Evolutionary conservation across 2,888 invertebrate genomes (phyloP).

Genomic region (Phoenoteleia sp.): DNA sequence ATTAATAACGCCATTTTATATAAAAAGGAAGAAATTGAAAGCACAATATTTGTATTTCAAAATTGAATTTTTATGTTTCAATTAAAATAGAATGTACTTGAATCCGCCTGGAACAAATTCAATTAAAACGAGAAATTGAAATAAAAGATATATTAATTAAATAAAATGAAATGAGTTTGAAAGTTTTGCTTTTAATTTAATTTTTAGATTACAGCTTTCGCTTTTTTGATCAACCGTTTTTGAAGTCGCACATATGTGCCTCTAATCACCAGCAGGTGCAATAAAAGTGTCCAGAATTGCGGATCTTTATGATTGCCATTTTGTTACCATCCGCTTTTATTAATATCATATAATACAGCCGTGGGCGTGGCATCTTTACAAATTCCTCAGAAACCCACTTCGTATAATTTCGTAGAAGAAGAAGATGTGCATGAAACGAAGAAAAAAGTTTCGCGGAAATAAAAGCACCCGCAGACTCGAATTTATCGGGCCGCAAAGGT

Average conservation of each 20-base stretch:
- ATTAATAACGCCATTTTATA: too few relatives aligned
- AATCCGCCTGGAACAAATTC: too few relatives aligned
- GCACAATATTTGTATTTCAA: too few relatives aligned
- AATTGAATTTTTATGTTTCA: too few relatives aligned
- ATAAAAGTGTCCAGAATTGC: slow-evolving; percentile 25
- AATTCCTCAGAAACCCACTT: slow-evolving; percentile 16
- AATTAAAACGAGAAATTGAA: too few relatives aligned
- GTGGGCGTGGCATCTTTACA: slow-evolving; percentile 10
- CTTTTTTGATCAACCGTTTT: not conserved
- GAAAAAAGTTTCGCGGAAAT: slow-evolving; percentile 15
- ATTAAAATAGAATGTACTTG: too few relatives aligned
- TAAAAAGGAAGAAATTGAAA: too few relatives aligned
- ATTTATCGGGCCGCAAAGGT: slow-evolving; percentile 17
- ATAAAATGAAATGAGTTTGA: too few relatives aligned
- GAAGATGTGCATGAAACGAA: not conserved
- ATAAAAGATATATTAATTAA: too few relatives aligned
- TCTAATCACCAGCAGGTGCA: not conserved
- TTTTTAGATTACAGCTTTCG: not conserved
- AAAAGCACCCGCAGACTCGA: not conserved
- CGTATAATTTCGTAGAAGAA: slow-evolving; percentile 32
- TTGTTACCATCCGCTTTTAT: slow-evolving; percentile 11
- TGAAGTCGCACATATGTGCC: not conserved
- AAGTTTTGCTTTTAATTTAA: too few relatives aligned
- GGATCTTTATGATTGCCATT: slow-evolving; percentile 1
- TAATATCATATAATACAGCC: slow-evolving; percentile 3